Conservation (phyloP, 2,888 invertebrate species). For the Himalopsyche kuldschensis region DNA sequence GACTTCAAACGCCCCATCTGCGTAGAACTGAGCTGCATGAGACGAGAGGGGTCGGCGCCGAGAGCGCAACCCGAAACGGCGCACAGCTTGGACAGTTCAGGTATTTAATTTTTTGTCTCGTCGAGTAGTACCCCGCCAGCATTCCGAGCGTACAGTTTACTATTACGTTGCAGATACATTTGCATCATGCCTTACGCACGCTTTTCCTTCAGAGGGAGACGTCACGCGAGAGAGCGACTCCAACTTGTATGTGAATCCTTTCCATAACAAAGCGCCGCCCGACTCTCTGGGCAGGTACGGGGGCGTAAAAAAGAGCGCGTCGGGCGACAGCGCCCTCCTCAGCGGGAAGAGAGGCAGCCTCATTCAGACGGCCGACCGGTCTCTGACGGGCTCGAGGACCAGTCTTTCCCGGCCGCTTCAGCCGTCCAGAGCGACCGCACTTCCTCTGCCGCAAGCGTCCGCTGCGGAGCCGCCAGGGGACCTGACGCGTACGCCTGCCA, state of each 20-base stretch:
- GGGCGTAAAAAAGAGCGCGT: conserved; percentile 78
- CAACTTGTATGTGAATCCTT: conserved; percentile 86
- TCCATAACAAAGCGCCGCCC: conserved; percentile 65
- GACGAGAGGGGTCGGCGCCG: conserved; percentile 59
- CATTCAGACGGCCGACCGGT: conserved; percentile 48
- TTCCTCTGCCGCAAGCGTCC: not conserved
- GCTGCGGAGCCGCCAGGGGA: not conserved
- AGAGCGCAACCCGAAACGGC: conserved; percentile 57
- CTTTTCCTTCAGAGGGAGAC: conserved; percentile 85
- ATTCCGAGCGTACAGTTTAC: conserved; percentile 53
- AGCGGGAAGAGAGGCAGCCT: conserved; percentile 52
- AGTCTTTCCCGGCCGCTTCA: conserved; percentile 52
- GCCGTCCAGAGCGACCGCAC: not conserved
- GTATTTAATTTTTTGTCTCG: conserved; percentile 43
- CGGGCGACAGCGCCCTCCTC: conserved; percentile 73
- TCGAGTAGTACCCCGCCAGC: conserved; percentile 46
- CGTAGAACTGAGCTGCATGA: conserved; percentile 74
- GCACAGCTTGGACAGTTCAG: conserved; percentile 58
- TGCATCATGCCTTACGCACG: conserved; percentile 95
- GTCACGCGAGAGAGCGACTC: conserved; percentile 72
- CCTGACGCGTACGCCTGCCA: conserved; percentile 43
- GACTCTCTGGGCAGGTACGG: conserved; percentile 53
- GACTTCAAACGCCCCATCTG: conserved; percentile 83
- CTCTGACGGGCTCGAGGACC: conserved; percentile 55
- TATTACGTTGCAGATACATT: conserved; percentile 84